Percentiles rank a stretch among this genome's conserved stretches.
Evolutionary conservation across 1,140 invertebrate species (phyloP).

Genomic region (Cheumatopsyche charites): DNA sequence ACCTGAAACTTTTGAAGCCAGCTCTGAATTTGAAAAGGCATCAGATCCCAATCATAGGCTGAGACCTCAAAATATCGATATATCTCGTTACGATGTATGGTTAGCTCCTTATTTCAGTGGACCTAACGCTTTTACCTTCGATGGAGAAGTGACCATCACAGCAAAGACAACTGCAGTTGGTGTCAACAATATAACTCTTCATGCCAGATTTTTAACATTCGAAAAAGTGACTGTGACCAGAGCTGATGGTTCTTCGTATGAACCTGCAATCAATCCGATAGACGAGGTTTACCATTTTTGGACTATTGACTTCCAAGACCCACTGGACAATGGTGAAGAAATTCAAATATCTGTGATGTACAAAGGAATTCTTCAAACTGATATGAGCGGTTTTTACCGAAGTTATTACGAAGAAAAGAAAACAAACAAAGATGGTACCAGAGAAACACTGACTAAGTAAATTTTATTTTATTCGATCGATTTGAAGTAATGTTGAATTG

Average conservation of each 20-base stretch:
- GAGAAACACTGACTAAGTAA: conserved; percentile 16
- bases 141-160: conserved; percentile 23
- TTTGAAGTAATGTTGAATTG: neutral
- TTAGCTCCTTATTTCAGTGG: conserved; percentile 34
- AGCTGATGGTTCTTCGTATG: conserved; percentile 5
- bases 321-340: conserved; percentile 46
- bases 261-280: conserved; percentile 45
- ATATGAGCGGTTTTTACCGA: conserved; percentile 65
- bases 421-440: conserved; percentile 57
- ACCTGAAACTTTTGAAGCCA: no score
- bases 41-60: neutral
- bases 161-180: conserved; percentile 6
- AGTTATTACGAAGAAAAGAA: conserved; percentile 67
- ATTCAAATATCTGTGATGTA: conserved; percentile 53
- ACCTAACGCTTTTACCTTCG: conserved; percentile 41
- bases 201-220: conserved; percentile 40
- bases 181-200: conserved; percentile 22
- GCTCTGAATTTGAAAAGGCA: no score
- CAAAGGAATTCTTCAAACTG: conserved; percentile 58
- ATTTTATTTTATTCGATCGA: neutral
- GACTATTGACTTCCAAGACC: conserved; percentile 48
- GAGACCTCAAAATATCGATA: neutral
- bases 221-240: conserved; percentile 32
- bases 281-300: conserved; percentile 53
- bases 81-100: conserved; percentile 7